Evolutionary conservation across 2,113 vertebrate species (phyloP), one percentile per base, ranked within the genome.

Genomic region (Boleophthalmus pectinirostris): DNA sequence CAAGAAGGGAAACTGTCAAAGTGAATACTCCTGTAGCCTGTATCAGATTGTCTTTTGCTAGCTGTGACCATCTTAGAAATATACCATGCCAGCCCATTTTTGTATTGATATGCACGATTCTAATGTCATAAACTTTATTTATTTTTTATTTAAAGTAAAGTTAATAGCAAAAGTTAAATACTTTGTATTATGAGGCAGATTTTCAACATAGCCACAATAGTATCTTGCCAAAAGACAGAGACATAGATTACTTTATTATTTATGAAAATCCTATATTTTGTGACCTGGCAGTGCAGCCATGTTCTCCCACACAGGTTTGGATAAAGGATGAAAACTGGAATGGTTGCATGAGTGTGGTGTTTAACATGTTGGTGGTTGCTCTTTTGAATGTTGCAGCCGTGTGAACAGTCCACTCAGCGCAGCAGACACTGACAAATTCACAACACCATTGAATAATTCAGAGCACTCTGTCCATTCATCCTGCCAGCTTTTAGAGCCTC

Each of bases 401-500:
- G 77, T 83, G 85, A 91, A 89, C 74, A 83, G 76, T 86, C 73
- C 66, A 53, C 81, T 85, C 75, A 75, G 77, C 49, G 79, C 69
- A 76, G 79, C 82, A 70, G 57, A 82, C 73, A 69, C 80, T 29
- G 80, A 84, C 75, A 82, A 87, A 85, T 82, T 76, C 74, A 81
- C 82, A 78, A 72, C 56, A 24, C 71, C 75, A 65, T 78, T 91
- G 88, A 90, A 91, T 85, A 89, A 91, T 90, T 90, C 87, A 89
- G 71, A 85, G 82, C 80, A 78, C 78, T 87, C 74, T 80, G 74
- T 70, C 84, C 73, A 86, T 90, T 91, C 89, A 88, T 87, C 84
- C 85, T 87, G 78, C 77, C 83, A 84, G 80, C 85, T 87, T 88
- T 89, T 87, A 89, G 87, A 87, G 87, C 85, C 77, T 91, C 74